Percentiles rank a stretch among this genome's conserved stretches.
These are phyloP conservation scores for Molanna angustata DNA, from an alignment of 2,888 invertebrate genomes.

Conservation along the genomic window DNA sequence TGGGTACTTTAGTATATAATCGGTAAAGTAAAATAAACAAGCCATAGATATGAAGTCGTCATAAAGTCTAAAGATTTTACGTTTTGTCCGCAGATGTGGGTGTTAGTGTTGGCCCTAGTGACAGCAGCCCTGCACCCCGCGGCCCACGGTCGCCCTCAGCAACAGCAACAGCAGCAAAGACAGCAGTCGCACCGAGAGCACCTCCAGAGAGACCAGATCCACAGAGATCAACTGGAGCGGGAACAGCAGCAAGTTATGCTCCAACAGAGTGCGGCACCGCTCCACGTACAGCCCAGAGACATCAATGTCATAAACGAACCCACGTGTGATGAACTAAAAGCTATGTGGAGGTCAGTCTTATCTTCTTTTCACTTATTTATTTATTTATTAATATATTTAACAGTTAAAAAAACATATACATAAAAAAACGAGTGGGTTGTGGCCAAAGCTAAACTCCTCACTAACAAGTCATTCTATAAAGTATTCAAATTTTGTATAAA, in stretches of 20 bases:
- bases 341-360: conserved; percentile 73
- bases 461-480: no score
- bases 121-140: conserved; percentile 5
- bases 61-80: no score
- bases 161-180: conserved; percentile 38
- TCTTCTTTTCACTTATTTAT: no score
- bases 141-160: conserved; percentile 16
- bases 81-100: conserved; percentile 27
- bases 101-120: conserved; percentile 11
- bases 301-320: conserved; percentile 64
- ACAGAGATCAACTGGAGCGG: conserved; percentile 10
- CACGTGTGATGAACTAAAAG: conserved; percentile 80
- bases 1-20: no score
- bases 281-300: conserved; percentile 44
- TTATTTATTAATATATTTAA: no score
- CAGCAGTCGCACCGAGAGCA: conserved; percentile 44
- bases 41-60: no score
- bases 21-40: no score
- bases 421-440: no score
- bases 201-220: neutral
- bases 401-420: no score
- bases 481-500: no score
- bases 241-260: conserved; percentile 43
- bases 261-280: conserved; percentile 44
- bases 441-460: no score